Base-by-base conservation (phyloP, 2,797 vertebrate genomes). In the Botia almorhae region DNA sequence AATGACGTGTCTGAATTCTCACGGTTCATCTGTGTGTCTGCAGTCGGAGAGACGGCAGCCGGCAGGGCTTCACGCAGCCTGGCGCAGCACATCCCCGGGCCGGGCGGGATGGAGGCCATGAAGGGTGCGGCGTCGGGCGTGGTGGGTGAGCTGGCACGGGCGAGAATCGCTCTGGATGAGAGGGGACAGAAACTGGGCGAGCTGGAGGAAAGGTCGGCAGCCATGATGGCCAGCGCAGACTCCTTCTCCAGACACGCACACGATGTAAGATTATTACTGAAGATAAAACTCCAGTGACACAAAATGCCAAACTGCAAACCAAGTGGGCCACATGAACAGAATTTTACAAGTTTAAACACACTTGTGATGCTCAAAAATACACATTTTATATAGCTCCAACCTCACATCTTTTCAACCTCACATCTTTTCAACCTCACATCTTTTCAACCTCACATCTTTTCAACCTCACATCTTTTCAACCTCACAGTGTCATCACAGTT, bases 191-290 rank as follows among this genome's bases (percentile, higher is more conserved):
- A 98, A 77, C 93, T 99, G 68, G 93, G 97, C 23, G 97, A 99
- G 89, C 92, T 98, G 87, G 97, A 99, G 56, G 98, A 99, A 83
- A 95, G 96, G 87, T 96, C 97, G 1, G 96, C 96, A 16, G 97
- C 96, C 63, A 98, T 99, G 97, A 93, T 98, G 90, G 88, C 94
- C 83, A 98, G 97, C 61, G 97, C 97, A 0, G 97, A 99, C 39
- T 95, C 96, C 6, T 98, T 99, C 92, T 99, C 97, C 61, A 98
- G 97, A 93, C 97, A 98, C 0, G 97, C 97, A 68, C 97, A 98
- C 53, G 96, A 97, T 89, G 97, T 98, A 88, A 84, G 90, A 80
- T 29, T 5, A 69, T 33, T 60, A 13, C 55, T 36, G 8, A 29
- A 29, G 29, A 1, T 29, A 29, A 29, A 29, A 2, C 4, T 1